A percentile compares a stretch with the other conserved stretches of the same genome.
Conservation (phyloP, 2,797 vertebrate species). For the Arnoldichthys spilopterus region DNA sequence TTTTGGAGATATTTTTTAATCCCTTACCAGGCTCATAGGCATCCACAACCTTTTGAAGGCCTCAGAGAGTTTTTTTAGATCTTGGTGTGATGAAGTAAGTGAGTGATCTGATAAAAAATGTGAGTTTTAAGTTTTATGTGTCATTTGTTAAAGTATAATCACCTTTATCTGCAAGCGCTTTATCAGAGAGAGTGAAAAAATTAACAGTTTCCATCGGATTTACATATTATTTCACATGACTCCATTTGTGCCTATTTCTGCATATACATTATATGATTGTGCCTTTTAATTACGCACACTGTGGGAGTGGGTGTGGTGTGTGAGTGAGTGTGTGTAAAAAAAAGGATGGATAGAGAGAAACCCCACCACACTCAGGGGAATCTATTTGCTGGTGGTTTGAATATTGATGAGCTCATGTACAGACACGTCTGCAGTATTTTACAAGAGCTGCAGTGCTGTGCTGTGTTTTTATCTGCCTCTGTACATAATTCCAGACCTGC, state of each 20-base stretch:
- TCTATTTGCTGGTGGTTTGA: constrained; percentile 45
- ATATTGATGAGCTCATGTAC: constrained; percentile 35
- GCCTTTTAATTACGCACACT: not conserved
- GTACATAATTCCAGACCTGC: constrained; percentile 73
- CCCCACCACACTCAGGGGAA: constrained; percentile 35
- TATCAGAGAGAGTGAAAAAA: too few relatives aligned
- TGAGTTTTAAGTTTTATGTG: too few relatives aligned
- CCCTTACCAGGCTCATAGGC: too few relatives aligned
- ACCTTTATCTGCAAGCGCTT: too few relatives aligned
- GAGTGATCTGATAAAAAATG: too few relatives aligned
- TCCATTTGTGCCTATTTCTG: not conserved
- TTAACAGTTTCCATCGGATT: too few relatives aligned
- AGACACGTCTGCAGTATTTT: not conserved
- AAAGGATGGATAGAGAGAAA: not conserved
- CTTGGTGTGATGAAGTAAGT: too few relatives aligned
- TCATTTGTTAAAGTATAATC: too few relatives aligned
- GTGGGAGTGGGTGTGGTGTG: not conserved
- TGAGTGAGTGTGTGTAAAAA: not conserved
- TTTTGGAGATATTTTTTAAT: too few relatives aligned
- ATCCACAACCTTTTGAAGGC: too few relatives aligned
- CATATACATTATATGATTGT: constrained; percentile 7
- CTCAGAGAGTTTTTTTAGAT: too few relatives aligned
- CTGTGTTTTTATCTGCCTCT: constrained; percentile 28
- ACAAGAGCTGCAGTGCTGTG: not conserved
- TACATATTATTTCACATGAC: too few relatives aligned